Conservation (phyloP, 2,888 invertebrate species). For the Pristionchus exspectatus region DNA sequence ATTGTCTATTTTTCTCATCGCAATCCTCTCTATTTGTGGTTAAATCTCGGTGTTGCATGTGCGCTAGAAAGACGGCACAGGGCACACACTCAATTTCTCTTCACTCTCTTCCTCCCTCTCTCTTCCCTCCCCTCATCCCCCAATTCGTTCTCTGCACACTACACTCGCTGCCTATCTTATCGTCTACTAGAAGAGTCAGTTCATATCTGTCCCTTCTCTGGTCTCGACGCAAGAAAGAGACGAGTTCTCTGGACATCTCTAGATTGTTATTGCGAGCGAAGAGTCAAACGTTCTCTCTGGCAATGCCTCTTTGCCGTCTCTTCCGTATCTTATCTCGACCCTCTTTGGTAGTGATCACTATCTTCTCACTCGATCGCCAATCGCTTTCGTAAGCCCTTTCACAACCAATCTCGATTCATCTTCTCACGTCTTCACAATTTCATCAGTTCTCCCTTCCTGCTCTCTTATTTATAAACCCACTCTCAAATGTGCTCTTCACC, state of each 20-base stretch:
- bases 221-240: neutral
- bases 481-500: neutral
- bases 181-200: constrained; percentile 22
- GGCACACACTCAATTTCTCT: neutral
- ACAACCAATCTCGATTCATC: constrained; percentile 21
- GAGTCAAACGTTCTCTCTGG: neutral
- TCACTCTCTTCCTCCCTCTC: neutral
- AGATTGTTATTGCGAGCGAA: neutral
- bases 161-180: constrained; percentile 4
- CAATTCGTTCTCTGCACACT: constrained; percentile 37
- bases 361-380: constrained; percentile 30
- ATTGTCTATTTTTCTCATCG: neutral
- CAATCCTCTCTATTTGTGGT: neutral
- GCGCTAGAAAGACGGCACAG: constrained; percentile 33
- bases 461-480: constrained; percentile 20
- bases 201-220: neutral
- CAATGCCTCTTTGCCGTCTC: neutral
- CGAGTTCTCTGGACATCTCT: constrained; percentile 31
- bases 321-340: neutral
- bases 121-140: neutral
- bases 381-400: constrained; percentile 46
- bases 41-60: neutral
- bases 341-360: neutral
- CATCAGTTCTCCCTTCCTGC: constrained; percentile 3
- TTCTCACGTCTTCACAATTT: neutral